phyloP scores from a whole-genome alignment of 2,797 vertebrate species.

The Sciurus vulgaris region DNA sequence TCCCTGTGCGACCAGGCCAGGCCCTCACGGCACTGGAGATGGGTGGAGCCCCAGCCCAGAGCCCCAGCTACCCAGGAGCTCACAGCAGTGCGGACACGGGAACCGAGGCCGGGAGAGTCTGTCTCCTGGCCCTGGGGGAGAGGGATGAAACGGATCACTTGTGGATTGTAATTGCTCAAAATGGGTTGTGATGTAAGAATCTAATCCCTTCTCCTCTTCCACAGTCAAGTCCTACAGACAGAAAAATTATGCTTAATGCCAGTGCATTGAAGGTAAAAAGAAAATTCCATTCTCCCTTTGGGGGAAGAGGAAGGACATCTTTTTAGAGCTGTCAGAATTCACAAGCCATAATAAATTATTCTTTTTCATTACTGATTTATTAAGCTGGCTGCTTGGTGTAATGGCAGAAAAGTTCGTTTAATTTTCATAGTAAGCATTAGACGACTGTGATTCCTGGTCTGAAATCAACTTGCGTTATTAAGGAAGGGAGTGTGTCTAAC shows the following conservation, averaged over 20 bases:
- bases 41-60: conserved; percentile 70
- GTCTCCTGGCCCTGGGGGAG: conserved; percentile 83
- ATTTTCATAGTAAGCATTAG: conserved; percentile 86
- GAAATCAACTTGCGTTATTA: conserved; percentile 81
- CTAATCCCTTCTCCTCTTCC: conserved; percentile 84
- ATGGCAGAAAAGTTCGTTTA: conserved; percentile 89
- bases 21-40: background rate
- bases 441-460: conserved; percentile 86
- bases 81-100: too few relatives aligned
- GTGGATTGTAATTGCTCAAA: conserved; percentile 89
- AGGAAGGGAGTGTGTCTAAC: conserved; percentile 79
- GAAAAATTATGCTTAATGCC: conserved; percentile 88
- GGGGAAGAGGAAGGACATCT: conserved; percentile 89
- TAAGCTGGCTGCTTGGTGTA: conserved; percentile 90
- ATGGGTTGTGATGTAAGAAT: conserved; percentile 87
- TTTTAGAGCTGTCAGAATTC: conserved; percentile 91
- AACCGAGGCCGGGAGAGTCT: conserved; percentile 81
- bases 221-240: conserved; percentile 89
- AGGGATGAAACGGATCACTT: conserved; percentile 86
- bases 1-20: too few relatives aligned
- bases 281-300: conserved; percentile 86
- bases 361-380: conserved; percentile 91
- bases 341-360: conserved; percentile 91
- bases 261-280: conserved; percentile 85
- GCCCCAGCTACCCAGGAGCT: conserved; percentile 52